Conservation (phyloP, 2,888 invertebrate species). For the Ormyrus labotus region DNA sequence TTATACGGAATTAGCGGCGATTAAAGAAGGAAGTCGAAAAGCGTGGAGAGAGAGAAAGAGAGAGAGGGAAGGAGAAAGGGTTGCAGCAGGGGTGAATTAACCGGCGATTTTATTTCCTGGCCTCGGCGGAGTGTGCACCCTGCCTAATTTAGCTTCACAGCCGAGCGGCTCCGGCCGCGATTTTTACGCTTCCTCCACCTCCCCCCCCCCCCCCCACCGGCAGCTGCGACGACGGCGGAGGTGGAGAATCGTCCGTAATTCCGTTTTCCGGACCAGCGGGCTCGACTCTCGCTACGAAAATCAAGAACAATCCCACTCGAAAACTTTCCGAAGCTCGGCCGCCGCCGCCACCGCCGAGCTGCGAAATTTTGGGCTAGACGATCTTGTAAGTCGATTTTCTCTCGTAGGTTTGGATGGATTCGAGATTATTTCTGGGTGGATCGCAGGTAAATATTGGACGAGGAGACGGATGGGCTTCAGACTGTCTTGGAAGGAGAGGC, state of each 20-base stretch:
- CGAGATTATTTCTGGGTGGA: too few relatives aligned
- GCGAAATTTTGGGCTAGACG: too few relatives aligned
- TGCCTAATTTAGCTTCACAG: constrained; percentile 25
- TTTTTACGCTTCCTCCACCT: constrained; percentile 20
- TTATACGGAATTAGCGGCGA: constrained; percentile 38
- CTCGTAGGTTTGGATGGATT: too few relatives aligned
- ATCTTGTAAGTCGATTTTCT: too few relatives aligned
- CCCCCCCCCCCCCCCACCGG: too few relatives aligned
- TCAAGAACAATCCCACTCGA: constrained; percentile 51
- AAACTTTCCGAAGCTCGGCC: constrained; percentile 27
- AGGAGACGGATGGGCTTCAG: too few relatives aligned
- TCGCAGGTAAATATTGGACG: too few relatives aligned
- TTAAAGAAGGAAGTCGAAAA: constrained; percentile 36
- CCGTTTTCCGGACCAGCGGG: constrained; percentile 48
- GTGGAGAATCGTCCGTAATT: constrained; percentile 39
- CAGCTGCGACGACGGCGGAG: not conserved
- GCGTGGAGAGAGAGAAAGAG: constrained; percentile 5
- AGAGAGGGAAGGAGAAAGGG: not conserved
- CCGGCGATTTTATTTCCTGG: constrained; percentile 47
- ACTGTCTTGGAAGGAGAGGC: too few relatives aligned
- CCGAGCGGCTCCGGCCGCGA: not conserved
- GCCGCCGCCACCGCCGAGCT: too few relatives aligned
- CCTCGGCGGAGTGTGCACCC: not conserved
- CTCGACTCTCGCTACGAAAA: constrained; percentile 34
- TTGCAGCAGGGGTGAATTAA: constrained; percentile 38